Base-by-base conservation (phyloP, 2,113 vertebrate species). In the Erythrocebus patas region DNA sequence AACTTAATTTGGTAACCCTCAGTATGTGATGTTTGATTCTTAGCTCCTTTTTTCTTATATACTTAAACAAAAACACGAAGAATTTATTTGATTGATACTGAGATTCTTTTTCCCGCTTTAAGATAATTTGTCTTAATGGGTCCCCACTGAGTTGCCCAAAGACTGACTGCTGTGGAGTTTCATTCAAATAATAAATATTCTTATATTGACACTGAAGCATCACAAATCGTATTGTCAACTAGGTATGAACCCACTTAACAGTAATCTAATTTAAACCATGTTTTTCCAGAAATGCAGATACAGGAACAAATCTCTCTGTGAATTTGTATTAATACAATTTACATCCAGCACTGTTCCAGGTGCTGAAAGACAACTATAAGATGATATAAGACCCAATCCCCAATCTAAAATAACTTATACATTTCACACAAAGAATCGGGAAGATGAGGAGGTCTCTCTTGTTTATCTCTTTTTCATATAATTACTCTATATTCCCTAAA, bases 181-280 rank as follows among this genome's bases (percentile, higher is more conserved):
- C 55, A 73, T 32, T 95, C 45, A 87, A 50, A 52, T 96, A 78
- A 91, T 73, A 96, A 84, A 59, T 90, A 75, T 27, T 75, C 48
- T 95, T 82, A 79, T 25, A 95, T 75, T 82, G 79, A 92, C 43
- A 94, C 4, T 82, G 27, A 97, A 92, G 91, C 57, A 25, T 80
- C 92, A 35, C 8, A 97, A 96, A 90, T 84, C 38, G 76, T 45
- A 92, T 81, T 96, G 66, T 9, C 57, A 93, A 45, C 64, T 72
- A 89, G 66, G 27, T 93, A 83, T 86, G 73, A 95, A 76, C 16
- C 45, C 45, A 94, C 32, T 91, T 75, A 59, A 14, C 14, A 25
- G 20, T 80, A 76, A 88, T 81, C 16, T 88, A 59, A 95, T 85
- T 95, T 95, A 92, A 96, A 72, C 17, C 2, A 25, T 70, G 1